Conservation (phyloP, 2,113 vertebrate genomes). For the Proteles cristata region DNA sequence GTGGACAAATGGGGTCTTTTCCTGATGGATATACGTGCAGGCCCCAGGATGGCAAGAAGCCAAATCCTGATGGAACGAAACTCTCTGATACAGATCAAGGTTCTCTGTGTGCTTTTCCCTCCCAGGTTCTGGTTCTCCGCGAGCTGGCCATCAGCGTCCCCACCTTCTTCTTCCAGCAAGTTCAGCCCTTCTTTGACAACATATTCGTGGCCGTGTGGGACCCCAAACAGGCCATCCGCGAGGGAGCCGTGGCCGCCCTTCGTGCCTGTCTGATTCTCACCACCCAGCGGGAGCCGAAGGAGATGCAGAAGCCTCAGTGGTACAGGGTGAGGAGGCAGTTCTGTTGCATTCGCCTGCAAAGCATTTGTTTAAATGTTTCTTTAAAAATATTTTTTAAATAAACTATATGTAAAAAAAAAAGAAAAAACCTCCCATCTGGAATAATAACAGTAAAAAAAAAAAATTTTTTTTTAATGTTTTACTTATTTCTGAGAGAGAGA, state of each 20-base stretch:
- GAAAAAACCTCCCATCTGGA: too few species aligned
- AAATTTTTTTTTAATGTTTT: too few species aligned
- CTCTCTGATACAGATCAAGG: neutral
- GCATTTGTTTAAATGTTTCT: too few species aligned
- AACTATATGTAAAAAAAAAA: too few species aligned
- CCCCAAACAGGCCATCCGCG: constrained; percentile 97
- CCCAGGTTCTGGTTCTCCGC: constrained; percentile 95
- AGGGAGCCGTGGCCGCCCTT: constrained; percentile 97
- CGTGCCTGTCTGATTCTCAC: constrained; percentile 97
- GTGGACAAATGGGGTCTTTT: neutral
- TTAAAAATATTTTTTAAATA: too few species aligned
- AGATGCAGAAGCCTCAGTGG: constrained; percentile 99
- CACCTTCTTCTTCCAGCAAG: constrained; percentile 99
- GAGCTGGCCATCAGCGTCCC: constrained; percentile 98
- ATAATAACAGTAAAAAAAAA: too few species aligned
- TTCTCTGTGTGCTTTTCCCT: constrained; percentile 17
- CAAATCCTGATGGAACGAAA: neutral
- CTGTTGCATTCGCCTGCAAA: neutral
- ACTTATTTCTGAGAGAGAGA: too few species aligned
- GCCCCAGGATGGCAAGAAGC: neutral
- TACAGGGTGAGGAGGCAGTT: constrained; percentile 91
- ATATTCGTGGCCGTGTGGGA: constrained; percentile 99
- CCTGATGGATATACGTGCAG: neutral
- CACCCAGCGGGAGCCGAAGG: constrained; percentile 97
- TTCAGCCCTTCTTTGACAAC: constrained; percentile 98